Evolutionary conservation across 2,888 invertebrate genomes (phyloP).

Genomic region (Tenodera sinensis): DNA sequence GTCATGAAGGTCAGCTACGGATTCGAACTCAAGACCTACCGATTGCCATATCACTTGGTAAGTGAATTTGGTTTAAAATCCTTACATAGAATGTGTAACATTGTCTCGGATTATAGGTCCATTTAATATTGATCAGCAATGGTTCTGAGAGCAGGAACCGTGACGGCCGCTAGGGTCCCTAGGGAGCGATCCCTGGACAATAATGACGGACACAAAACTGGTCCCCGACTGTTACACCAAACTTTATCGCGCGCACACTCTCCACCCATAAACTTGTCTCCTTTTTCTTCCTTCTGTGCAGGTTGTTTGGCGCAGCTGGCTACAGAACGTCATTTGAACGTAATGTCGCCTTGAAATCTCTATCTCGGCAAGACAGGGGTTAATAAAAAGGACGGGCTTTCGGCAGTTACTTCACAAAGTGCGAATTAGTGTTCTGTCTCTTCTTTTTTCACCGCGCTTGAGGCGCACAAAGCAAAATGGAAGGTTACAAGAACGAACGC

Average conservation of each 20-base stretch:
- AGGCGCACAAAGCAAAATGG: background rate
- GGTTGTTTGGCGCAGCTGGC: background rate
- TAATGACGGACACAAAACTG: background rate
- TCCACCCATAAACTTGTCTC: background rate
- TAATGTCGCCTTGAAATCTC: background rate
- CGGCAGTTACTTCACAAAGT: background rate
- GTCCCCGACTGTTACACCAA: background rate
- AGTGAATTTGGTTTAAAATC: background rate
- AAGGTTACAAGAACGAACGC: background rate
- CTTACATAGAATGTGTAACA: background rate
- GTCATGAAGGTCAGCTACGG: too few species aligned
- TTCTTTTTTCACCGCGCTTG: background rate
- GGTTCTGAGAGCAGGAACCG: background rate
- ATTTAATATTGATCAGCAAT: background rate
- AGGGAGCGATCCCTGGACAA: background rate
- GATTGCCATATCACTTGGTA: too few species aligned
- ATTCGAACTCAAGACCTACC: too few species aligned
- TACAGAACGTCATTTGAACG: background rate
- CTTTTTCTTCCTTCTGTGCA: background rate
- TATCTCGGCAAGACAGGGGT: background rate
- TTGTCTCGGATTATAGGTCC: too few species aligned
- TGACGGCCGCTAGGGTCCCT: background rate
- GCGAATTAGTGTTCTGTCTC: background rate
- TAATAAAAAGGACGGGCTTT: background rate
- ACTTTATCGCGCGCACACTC: background rate